Base-by-base conservation (phyloP, 2,113 vertebrate species). In the Prietella phreatophila region DNA sequence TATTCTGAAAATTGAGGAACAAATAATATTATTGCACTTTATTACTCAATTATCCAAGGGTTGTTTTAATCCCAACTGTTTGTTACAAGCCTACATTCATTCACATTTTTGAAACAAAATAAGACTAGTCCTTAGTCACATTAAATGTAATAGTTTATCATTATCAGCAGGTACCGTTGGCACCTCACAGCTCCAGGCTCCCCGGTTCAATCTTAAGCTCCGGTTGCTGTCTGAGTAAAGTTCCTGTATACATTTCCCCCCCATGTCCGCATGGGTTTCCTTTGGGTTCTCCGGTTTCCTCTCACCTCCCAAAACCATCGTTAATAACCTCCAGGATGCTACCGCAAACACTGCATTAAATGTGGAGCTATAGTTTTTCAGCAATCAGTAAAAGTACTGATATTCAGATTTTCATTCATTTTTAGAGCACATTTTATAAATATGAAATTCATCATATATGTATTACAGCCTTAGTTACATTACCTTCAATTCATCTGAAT, bases 51-150 rank as follows among this genome's bases (percentile, higher is more conserved):
- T 33, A 80, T 27, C 25, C n/a, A 25, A 73, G 42, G 5, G 10
- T 50, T 50, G 10, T 50, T 50, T 50, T 50, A 50, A 50, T 50
- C 19, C 36, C 9, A 11, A 11, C 8, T 25, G 9, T 75, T 5
- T 50, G 10, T 78, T 17, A 88, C 82, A 88, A 86, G 88, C 87
- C 82, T 82, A 87, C 75, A 69, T 42, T 63, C 47, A 0, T 60
- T 82, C 56, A 71, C 56, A 6, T 79, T 8, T 50, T 50, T 50
- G 47, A 50, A 50, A 9, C 47, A 50, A 50, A 50, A 10, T 10
- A 50, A 50, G 47, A 50, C 9, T 50, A 50, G 47, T 50, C 47
- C 47, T 50, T 50, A 50, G 47, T 50, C 6, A 76, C 9, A 36
- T 36, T 71, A 47, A 22, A 76, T 79, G 53, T 1, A 78, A 53